Evolutionary conservation across 1,140 invertebrate genomes (phyloP), one percentile per base, ranked within the genome.

Genomic region (Venturia canescens): DNA sequence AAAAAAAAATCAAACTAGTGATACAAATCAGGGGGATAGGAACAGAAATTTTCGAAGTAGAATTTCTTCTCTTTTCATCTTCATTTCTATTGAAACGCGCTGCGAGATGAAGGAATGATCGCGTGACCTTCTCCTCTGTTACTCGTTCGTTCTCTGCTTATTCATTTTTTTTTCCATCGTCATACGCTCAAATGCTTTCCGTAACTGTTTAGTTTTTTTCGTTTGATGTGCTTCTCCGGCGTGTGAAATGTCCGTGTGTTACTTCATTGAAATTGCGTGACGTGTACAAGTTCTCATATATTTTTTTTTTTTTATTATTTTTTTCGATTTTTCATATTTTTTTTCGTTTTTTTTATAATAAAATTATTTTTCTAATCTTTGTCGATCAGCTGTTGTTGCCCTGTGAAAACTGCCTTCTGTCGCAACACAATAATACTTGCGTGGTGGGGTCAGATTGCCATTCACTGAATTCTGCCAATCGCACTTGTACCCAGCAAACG

Each of bases 361-460:
- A 90, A 90, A 89, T 90, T 90, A 89, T 87, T 87, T 87, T 88
- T 86, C 86, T 89, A 87, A 90, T 88, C 87, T 87, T 91, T 89
- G 85, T 91, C 87, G 86, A 91, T 91, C 84, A 90, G 88, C 88
- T 90, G 87, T 92, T 91, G 91, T 92, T 92, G 91, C 90, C 90
- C 91, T 88, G 90, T 92, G 91, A 92, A 91, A 91, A 91, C 90
- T 92, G 90, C 90, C 90, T 92, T 92, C 90, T 91, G 90, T 91
- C 90, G 91, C 90, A 91, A 92, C 90, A 91, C 88, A 91, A 89
- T 91, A 91, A 91, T 91, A 91, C 91, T 92, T 91, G 89, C 88
- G 87, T 89, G 90, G 89, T 90, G 89, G 86, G 86, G 88, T 90
- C 60, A 23, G 26, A 18, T 79, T 78, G 85, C 88, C 86, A 84